Percentiles rank a stretch among this genome's conserved stretches.
Conservation (phyloP, 2,888 invertebrate species). For the Lithophane socia region DNA sequence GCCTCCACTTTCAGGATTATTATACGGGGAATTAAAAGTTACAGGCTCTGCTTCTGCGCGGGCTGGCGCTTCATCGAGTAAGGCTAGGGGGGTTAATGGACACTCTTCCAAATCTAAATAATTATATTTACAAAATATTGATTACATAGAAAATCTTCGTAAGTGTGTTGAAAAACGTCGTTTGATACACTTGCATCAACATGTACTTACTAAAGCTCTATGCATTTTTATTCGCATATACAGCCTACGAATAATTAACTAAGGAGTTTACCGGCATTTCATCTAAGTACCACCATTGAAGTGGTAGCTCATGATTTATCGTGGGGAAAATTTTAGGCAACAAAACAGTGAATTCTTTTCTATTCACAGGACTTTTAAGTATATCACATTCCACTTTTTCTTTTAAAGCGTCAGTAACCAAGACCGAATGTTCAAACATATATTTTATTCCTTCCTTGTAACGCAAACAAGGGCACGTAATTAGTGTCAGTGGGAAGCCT, state of each 20-base stretch:
- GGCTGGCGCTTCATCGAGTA: too few species aligned
- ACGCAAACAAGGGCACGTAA: constrained; percentile 79
- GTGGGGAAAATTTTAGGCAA: constrained; percentile 81
- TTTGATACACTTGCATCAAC: neutral
- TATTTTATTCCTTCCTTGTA: constrained; percentile 79
- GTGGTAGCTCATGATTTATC: constrained; percentile 77
- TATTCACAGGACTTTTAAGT: constrained; percentile 75
- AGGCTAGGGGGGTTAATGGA: too few species aligned
- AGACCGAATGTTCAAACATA: constrained; percentile 75
- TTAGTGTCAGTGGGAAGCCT: constrained; percentile 84
- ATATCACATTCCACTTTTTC: constrained; percentile 75
- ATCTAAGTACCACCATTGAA: constrained; percentile 83
- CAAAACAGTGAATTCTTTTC: constrained; percentile 81
- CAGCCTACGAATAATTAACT: neutral
- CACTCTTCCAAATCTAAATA: neutral
- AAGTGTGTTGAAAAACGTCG: neutral
- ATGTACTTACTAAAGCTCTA: neutral
- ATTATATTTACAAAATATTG: neutral
- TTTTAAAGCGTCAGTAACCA: constrained; percentile 76
- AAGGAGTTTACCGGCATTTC: constrained; percentile 77
- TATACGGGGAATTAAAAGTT: too few species aligned
- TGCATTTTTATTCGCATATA: neutral
- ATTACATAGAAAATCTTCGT: neutral
- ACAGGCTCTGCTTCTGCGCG: too few species aligned
- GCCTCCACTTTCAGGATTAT: too few species aligned